A percentile compares a stretch with the other conserved stretches of the same genome.
phyloP scores from a whole-genome alignment of 2,113 vertebrate species.

The Chloropsis hardwickii region DNA sequence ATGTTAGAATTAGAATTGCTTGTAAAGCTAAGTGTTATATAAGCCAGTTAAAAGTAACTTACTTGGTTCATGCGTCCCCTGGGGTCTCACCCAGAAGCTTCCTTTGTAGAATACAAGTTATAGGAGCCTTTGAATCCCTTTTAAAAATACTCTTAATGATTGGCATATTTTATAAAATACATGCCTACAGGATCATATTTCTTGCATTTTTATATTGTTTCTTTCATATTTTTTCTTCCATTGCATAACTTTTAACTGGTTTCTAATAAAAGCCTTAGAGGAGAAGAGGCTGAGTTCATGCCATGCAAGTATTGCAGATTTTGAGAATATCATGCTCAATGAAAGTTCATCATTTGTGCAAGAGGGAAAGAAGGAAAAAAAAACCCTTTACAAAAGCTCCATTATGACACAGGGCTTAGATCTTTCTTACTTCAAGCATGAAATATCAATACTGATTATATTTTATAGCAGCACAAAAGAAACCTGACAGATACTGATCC shows the following conservation, averaged over 20 bases:
- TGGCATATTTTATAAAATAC: not conserved
- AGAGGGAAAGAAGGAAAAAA: not conserved
- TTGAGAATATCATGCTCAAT: not conserved
- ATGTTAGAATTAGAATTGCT: not conserved
- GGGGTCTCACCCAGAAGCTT: not conserved
- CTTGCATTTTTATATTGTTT: not conserved
- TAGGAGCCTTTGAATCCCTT: not conserved
- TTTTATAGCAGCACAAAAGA: not conserved
- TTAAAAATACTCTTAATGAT: not conserved
- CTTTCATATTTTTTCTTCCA: not conserved
- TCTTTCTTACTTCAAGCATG: not conserved
- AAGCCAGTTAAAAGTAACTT: not conserved
- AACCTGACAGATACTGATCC: not conserved
- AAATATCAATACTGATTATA: not conserved
- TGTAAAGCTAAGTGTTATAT: not conserved
- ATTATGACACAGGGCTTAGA: not conserved
- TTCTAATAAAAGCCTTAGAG: not conserved
- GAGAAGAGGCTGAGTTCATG: not conserved
- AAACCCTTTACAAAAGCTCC: not conserved
- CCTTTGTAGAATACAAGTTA: not conserved
- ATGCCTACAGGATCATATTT: not conserved
- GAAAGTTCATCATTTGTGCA: not conserved
- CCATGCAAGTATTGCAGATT: not conserved
- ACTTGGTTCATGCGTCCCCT: not conserved
- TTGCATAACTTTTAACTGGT: not conserved